A percentile compares a stretch with the other conserved stretches of the same genome.
Evolutionary conservation across 2,888 invertebrate species (phyloP).

Genomic region (Atethmia centrago): DNA sequence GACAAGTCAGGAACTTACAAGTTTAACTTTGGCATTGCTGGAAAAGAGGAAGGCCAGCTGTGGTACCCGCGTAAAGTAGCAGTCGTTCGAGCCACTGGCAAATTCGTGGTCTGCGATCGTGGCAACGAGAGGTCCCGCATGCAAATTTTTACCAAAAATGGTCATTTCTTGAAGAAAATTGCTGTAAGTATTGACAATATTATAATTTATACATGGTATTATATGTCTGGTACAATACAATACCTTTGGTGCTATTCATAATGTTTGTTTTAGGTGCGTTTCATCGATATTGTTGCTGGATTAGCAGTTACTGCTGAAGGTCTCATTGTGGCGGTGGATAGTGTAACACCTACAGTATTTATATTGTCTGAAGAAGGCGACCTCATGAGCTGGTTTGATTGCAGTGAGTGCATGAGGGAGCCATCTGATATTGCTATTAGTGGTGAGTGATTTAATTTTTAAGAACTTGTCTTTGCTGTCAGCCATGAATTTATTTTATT

Average conservation of each 20-base stretch:
- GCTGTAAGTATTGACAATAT: slow-evolving; percentile 87
- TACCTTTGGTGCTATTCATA: neutral
- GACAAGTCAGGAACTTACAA: slow-evolving; percentile 98
- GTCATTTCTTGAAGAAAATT: slow-evolving; percentile 98
- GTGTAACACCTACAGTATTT: slow-evolving; percentile 99
- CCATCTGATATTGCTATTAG: slow-evolving; percentile 99
- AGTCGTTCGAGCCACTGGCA: slow-evolving; percentile 96
- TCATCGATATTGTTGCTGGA: slow-evolving; percentile 98
- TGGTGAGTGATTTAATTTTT: slow-evolving; percentile 89
- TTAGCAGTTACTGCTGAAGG: slow-evolving; percentile 97
- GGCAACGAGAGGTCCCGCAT: slow-evolving; percentile 98
- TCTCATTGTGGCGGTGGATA: slow-evolving; percentile 98
- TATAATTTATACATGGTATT: neutral
- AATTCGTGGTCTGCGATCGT: slow-evolving; percentile 99
- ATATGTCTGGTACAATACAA: neutral
- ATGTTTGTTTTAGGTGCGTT: slow-evolving; percentile 88
- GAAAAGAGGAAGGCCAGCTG: slow-evolving; percentile 98
- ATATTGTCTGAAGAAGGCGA: slow-evolving; percentile 98
- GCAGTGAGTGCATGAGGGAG: slow-evolving; percentile 99
- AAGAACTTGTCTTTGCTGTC: neutral
- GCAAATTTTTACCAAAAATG: slow-evolving; percentile 99
- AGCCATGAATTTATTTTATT: neutral
- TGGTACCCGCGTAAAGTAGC: slow-evolving; percentile 99
- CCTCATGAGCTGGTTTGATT: slow-evolving; percentile 98
- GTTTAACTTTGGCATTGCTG: slow-evolving; percentile 98